Evolutionary conservation across 2,797 vertebrate species (phyloP).

Genomic region (Karalla daura): DNA sequence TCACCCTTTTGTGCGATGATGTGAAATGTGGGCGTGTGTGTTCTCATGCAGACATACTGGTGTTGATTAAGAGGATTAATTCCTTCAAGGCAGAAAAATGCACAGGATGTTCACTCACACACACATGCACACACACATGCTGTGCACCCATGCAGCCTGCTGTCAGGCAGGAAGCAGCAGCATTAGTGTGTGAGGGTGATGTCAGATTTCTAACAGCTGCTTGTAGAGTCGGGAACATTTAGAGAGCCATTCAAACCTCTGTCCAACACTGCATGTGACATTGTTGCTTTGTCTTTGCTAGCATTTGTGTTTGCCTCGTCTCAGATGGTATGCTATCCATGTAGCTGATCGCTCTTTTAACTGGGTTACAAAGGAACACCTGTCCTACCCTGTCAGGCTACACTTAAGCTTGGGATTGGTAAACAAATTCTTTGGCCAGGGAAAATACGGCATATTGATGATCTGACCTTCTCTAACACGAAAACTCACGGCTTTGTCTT

Average conservation of each 20-base stretch:
- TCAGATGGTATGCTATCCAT: background rate
- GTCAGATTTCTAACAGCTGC: constrained; percentile 37
- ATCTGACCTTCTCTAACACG: too few species aligned
- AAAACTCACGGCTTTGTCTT: too few species aligned
- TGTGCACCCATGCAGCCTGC: constrained; percentile 56
- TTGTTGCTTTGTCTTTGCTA: too few species aligned
- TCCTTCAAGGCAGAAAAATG: constrained; percentile 57
- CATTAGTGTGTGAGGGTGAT: constrained; percentile 33
- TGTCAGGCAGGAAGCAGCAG: constrained; percentile 66
- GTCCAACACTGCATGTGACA: constrained; percentile 2
- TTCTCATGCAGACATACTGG: constrained; percentile 33
- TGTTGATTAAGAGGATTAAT: constrained; percentile 80
- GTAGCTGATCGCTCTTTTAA: background rate
- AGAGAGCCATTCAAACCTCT: constrained; percentile 11
- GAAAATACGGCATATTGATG: too few species aligned
- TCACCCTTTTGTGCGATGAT: constrained; percentile 31
- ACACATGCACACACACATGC: constrained; percentile 41
- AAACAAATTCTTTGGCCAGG: too few species aligned
- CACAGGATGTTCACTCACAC: constrained; percentile 71
- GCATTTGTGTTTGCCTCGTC: constrained; percentile 10
- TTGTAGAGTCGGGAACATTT: constrained; percentile 39
- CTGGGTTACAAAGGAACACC: background rate
- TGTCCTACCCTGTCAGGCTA: background rate
- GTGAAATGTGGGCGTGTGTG: constrained; percentile 18
- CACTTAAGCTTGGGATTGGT: background rate